Percentiles rank a stretch among this genome's conserved stretches.
phyloP scores from a whole-genome alignment of 2,113 vertebrate genomes.

The Rhadina sibilatrix region DNA sequence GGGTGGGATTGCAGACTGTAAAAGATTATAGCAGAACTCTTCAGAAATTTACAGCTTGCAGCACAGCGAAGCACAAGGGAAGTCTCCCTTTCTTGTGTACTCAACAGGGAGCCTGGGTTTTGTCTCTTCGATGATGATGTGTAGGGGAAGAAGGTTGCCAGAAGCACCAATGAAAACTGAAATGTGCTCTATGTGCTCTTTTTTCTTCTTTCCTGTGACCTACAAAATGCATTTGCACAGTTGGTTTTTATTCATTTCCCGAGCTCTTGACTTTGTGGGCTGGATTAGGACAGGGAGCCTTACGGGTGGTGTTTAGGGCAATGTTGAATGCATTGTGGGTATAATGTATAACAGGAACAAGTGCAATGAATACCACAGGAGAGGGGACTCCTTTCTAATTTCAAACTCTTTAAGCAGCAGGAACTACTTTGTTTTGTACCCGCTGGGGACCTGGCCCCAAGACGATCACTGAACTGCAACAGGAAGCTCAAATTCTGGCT shows the following conservation, averaged over 20 bases:
- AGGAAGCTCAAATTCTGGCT: neutral
- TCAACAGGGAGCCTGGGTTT: conserved; percentile 53
- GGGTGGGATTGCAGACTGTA: conserved; percentile 66
- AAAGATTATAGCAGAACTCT: conserved; percentile 62
- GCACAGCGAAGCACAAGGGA: neutral
- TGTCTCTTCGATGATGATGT: conserved; percentile 54
- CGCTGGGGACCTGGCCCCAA: neutral
- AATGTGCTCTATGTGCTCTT: conserved; percentile 15
- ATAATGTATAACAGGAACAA: neutral
- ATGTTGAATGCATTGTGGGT: neutral
- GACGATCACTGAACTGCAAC: neutral
- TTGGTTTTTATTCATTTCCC: conserved; percentile 19
- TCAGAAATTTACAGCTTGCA: conserved; percentile 56
- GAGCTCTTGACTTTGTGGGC: neutral
- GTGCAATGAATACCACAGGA: neutral
- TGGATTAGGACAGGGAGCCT: conserved; percentile 45
- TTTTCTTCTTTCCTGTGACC: neutral
- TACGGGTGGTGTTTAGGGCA: neutral
- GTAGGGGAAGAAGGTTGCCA: conserved; percentile 64
- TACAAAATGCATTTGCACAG: conserved; percentile 42
- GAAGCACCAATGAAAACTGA: conserved; percentile 69
- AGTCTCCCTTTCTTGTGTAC: conserved; percentile 25
- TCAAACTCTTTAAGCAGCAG: neutral
- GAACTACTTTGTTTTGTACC: neutral
- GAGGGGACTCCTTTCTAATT: neutral